Evolutionary conservation across 2,888 invertebrate species (phyloP), one percentile per base, ranked within the genome.

Genomic region (Camponotus fellah): DNA sequence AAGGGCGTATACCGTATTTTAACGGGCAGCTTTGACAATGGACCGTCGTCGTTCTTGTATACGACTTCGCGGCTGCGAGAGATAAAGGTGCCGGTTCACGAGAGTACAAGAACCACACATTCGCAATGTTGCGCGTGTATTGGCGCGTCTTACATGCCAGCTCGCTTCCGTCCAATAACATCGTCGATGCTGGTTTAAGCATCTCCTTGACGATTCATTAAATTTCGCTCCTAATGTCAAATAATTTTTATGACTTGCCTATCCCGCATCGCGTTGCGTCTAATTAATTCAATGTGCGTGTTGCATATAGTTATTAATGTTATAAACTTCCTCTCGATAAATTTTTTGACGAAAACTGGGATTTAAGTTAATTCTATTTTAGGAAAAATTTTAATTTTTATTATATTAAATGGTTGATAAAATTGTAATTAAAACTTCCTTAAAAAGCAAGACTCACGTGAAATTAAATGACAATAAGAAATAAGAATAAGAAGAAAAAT

Each of bases 1-100:
- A 88, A 89, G 90, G 91, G 91, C 87, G 91, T 92, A 77, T 77
- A 91, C 90, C 92, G 91, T 93, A 93, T 93, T 94, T 94, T 93
- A 94, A 94, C 93, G 92, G 92, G 85, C 91, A 91, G 91, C 91
- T 94, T 94, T 92, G 92, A 92, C 93, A 92, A 91, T 91, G 89
- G 91, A 80, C 88, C 84, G 80, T 84, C 60, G 85, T 87, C 82
- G 85, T 87, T 86, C 82, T 79, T 79, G 80, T 88, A 89, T 87
- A 88, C 88, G 87, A 87, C 85, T 90, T 89, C 83, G 80, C 79
- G 79, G 72, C 79, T 80, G 79, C 60, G 79, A 74, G 82, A 91
- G 90, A 92, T 90, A 89, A 90, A 88, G 90, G 72, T 87, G 72
- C 84, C 84, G 84, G 74, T 86, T 86, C 77, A 87, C 74, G 37